Conservation (phyloP, 1,140 invertebrate genomes). For the Papilio dardanus region DNA sequence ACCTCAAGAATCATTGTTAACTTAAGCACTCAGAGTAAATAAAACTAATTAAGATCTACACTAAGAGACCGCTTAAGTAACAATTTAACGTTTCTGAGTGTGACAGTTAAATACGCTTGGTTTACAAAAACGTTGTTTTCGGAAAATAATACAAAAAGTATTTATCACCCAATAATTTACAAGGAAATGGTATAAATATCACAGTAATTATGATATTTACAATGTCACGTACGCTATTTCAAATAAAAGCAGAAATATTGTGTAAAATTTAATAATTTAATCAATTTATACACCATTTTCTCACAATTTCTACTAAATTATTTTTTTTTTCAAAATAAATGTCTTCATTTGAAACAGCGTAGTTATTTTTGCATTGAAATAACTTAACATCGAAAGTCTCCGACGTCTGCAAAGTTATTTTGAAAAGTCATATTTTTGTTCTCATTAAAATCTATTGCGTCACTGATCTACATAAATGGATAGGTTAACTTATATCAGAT, state of each 20-base stretch:
- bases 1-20: too few species aligned
- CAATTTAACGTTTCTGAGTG: too few species aligned
- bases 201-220: constrained; percentile 60
- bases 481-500: too few species aligned
- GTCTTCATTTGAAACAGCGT: neutral
- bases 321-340: neutral
- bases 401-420: neutral
- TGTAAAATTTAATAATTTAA: neutral
- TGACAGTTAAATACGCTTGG: too few species aligned
- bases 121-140: too few species aligned
- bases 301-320: neutral
- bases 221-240: constrained; percentile 39
- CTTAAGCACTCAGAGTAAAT: too few species aligned
- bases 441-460: neutral
- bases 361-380: constrained; percentile 18
- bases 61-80: too few species aligned
- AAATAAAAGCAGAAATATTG: neutral
- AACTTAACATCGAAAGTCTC: neutral
- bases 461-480: too few species aligned
- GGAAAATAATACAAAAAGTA: too few species aligned
- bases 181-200: constrained; percentile 55
- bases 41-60: too few species aligned
- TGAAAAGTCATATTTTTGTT: neutral
- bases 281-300: neutral
- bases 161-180: constrained; percentile 19